These are phyloP conservation scores for Petrocephalus schoutedeni DNA, from an alignment of 2,797 vertebrate species.

Conservation along the genomic window DNA sequence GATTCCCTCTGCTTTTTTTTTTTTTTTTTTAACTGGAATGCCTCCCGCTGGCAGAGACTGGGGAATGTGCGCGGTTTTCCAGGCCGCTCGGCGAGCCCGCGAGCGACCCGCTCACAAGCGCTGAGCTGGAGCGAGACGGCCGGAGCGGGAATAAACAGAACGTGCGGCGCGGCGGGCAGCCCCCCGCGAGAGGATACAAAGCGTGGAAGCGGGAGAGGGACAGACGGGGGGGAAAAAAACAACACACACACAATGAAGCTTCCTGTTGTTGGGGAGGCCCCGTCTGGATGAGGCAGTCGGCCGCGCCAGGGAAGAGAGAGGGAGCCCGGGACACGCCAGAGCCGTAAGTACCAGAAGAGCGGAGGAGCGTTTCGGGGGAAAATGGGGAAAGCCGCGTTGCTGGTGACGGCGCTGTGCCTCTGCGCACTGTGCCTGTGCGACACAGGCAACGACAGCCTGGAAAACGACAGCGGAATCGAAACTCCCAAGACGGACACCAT, in stretches of 20 bases:
- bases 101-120: slow-evolving; percentile 8
- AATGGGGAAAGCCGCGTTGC: slow-evolving; percentile 52
- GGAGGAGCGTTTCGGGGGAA: slow-evolving; percentile 38
- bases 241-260: slow-evolving; percentile 43
- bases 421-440: slow-evolving; percentile 37
- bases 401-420: slow-evolving; percentile 52
- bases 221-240: background rate
- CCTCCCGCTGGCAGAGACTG: slow-evolving; percentile 25
- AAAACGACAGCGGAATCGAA: slow-evolving; percentile 7
- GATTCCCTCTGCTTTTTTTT: slow-evolving; percentile 55
- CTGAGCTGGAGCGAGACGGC: background rate
- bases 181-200: slow-evolving; percentile 46
- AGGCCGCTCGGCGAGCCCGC: background rate
- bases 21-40: slow-evolving; percentile 40
- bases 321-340: background rate
- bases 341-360: slow-evolving; percentile 29
- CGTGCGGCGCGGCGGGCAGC: slow-evolving; percentile 11
- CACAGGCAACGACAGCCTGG: slow-evolving; percentile 26
- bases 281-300: slow-evolving; percentile 14
- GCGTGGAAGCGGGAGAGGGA: slow-evolving; percentile 50
- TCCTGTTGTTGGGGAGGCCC: slow-evolving; percentile 53
- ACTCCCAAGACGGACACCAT: slow-evolving; percentile 33
- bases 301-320: slow-evolving; percentile 33
- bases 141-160: slow-evolving; percentile 12
- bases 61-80: slow-evolving; percentile 1